Base-by-base conservation (phyloP, 2,797 vertebrate species). In the Ptychadena robeensis region DNA sequence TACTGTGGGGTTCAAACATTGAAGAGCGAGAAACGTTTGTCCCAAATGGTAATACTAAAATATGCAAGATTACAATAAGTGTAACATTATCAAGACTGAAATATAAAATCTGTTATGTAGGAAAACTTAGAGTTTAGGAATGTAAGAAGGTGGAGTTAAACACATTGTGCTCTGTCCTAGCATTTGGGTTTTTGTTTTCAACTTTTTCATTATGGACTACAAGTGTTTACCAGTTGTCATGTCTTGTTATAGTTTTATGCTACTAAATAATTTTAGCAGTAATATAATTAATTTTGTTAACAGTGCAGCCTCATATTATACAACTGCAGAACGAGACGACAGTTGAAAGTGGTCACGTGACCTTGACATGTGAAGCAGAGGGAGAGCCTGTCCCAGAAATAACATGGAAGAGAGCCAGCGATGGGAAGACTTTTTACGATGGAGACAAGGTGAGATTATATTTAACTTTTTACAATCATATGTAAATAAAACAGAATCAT, bases 271-370 rank as follows among this genome's bases (percentile, higher is more conserved):
- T 76, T 77, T 85, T 80, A 80, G 83, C 83, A 85, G 83, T 93
- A 88, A 94, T 87, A 14, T 87, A 90, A 85, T 88, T 87, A 89
- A 64, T 88, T 86, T 87, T 91, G 87, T 91, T 92, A 94, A 89
- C 94, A 99, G 98, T 99, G 89, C 96, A 97, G 93, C 98, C 98
- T 87, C 97, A 98, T 85, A 99, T 99, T 92, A 96, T 95, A 88
- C 96, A 95, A 90, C 95, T 99, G 89, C 95, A 95, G 87, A 99
- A 99, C 86, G 96, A 98, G 91, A 98, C 97, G 0, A 95, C 96
- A 0, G 94, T 95, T 86, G 98, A 99, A 91, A 94, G 96, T 89
- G 96, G 96, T 70, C 96, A 95, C 67, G 93, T 96, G 87, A 96
- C 95, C 82, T 96, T 99, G 86, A 91, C 94, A 87, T 99, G 98